These are phyloP conservation scores for Apodemus speciosus DNA, from an alignment of 2,113 vertebrate genomes.

Conservation along the genomic window DNA sequence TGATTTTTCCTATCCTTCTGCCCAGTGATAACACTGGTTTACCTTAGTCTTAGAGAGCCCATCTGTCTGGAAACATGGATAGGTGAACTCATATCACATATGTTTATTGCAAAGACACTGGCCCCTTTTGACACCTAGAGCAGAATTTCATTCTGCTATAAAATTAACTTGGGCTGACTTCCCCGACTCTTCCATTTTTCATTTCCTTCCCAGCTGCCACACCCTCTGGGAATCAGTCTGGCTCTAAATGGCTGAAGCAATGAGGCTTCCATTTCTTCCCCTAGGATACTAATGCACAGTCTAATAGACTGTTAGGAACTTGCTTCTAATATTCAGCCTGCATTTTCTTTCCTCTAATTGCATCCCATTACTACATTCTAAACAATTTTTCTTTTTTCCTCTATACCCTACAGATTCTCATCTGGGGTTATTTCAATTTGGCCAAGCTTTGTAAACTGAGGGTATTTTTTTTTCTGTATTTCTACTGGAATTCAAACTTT, in stretches of 20 bases:
- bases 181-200: slow-evolving; percentile 31
- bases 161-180: slow-evolving; percentile 53
- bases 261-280: slow-evolving; percentile 67
- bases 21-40: neutral
- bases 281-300: slow-evolving; percentile 65
- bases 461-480: slow-evolving; percentile 34
- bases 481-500: slow-evolving; percentile 53
- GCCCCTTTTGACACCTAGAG: neutral
- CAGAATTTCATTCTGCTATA: neutral
- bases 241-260: slow-evolving; percentile 65
- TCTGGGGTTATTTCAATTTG: slow-evolving; percentile 68
- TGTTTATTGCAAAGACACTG: neutral
- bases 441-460: slow-evolving; percentile 65
- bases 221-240: slow-evolving; percentile 65
- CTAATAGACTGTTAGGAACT: slow-evolving; percentile 74
- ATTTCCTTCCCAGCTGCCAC: slow-evolving; percentile 62
- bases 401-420: slow-evolving; percentile 65
- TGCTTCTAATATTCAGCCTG: slow-evolving; percentile 71
- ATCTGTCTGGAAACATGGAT: neutral
- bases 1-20: neutral
- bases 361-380: slow-evolving; percentile 66
- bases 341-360: slow-evolving; percentile 74
- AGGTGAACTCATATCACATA: neutral
- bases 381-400: slow-evolving; percentile 71
- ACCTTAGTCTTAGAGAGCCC: neutral